Evolutionary conservation across 1,140 invertebrate genomes (phyloP), one percentile per base, ranked within the genome.

Genomic region (Calycopis cecrops): DNA sequence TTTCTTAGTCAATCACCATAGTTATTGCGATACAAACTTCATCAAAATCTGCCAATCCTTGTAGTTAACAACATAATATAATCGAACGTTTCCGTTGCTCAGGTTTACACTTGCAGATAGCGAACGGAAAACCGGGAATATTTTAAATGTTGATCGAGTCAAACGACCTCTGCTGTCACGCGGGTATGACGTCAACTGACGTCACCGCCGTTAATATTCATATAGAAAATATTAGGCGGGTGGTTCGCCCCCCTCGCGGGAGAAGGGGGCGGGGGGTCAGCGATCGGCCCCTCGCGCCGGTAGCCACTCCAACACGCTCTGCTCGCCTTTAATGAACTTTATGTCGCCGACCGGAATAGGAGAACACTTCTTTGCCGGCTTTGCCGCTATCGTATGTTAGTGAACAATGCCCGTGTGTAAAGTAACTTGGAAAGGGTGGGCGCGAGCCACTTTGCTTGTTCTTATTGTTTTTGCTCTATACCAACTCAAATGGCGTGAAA

Each of bases 311-410:
- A 79, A 82, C 81, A 85, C 81, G 81, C 75, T 73, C 73, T 69
- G 72, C 69, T 62, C 71, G 74, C 76, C 77, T 85, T 80, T 85
- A 85, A 85, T 82, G 81, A 85, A 85, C 81, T 85, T 81, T 82
- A 75, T 76, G 81, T 85, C 81, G 78, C 72, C 71, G 73, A 69
- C 68, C 67, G 69, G 71, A 73, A 76, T 71, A 80, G 71, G 78
- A 82, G 81, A 76, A 80, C 81, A 79, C 79, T 82, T 82, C 79
- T 81, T 73, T 69, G 64, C 63, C 66, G 66, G 71, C 79, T 73
- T 76, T 82, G 75, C 67, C 56, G 69, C 70, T 73, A 77, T 76
- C 69, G 74, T 75, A 70, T 74, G 78, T 79, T 81, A 79, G 76
- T 73, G 79, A 79, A 85, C 81, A 85, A 85, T 82, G 81, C 70